These are phyloP conservation scores for Pinna nobilis DNA, from an alignment of 1,140 invertebrate species.

Conservation along the genomic window DNA sequence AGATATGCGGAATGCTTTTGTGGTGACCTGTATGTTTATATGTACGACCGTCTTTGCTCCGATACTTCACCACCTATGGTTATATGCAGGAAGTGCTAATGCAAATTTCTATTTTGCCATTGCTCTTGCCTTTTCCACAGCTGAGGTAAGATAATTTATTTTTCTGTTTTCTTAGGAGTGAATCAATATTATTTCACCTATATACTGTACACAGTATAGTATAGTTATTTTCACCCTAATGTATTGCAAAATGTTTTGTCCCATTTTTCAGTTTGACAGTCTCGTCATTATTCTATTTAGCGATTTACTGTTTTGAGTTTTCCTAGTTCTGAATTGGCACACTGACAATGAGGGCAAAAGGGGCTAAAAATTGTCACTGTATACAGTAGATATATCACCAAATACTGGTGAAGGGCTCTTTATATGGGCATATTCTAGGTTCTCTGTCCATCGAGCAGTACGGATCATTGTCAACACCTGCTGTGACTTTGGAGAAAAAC, in stretches of 20 bases:
- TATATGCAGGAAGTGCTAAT: slow-evolving; percentile 98
- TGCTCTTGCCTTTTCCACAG: slow-evolving; percentile 94
- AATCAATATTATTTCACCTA: not conserved
- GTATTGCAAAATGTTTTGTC: not conserved
- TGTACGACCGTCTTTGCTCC: slow-evolving; percentile 93
- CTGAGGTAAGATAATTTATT: slow-evolving; percentile 81
- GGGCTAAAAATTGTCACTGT: no score
- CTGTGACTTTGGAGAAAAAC: no score
- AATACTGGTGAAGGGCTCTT: no score
- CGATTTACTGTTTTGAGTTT: not conserved
- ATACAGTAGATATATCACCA: no score
- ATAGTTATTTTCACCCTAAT: no score
- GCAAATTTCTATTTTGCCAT: slow-evolving; percentile 99
- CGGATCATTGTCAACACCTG: no score
- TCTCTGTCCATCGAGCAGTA: no score
- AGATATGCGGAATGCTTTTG: slow-evolving; percentile 89
- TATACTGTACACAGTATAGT: not conserved
- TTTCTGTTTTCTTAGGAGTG: not conserved
- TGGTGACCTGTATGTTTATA: slow-evolving; percentile 91
- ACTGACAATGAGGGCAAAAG: no score
- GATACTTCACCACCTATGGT: slow-evolving; percentile 98
- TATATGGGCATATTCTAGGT: no score
- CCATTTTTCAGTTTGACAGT: not conserved
- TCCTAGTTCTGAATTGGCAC: not conserved
- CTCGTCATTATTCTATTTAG: not conserved